Percentiles rank a stretch among this genome's conserved stretches.
phyloP scores from a whole-genome alignment of 2,888 invertebrate species.

The Mechanitis messenoides region DNA sequence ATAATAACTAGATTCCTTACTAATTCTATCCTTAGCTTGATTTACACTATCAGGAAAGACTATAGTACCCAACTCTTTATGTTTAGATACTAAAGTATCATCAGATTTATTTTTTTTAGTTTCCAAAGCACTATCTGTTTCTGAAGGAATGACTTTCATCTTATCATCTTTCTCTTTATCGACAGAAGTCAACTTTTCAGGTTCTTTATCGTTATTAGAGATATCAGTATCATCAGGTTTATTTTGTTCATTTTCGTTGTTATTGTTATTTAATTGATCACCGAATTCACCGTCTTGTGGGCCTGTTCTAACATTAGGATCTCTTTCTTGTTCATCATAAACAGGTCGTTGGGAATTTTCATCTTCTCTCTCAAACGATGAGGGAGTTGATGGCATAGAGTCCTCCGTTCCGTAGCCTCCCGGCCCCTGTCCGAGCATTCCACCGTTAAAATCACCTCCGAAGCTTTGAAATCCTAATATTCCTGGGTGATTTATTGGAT shows the following conservation, averaged over 20 bases:
- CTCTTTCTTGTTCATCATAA: background rate
- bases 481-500: background rate
- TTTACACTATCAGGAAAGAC: slow-evolving; percentile 12
- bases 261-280: background rate
- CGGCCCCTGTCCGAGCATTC: background rate
- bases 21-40: slow-evolving; percentile 8
- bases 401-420: background rate
- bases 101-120: background rate
- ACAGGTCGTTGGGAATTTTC: background rate
- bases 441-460: background rate
- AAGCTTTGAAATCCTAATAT: slow-evolving; percentile 1
- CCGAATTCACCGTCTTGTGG: no score
- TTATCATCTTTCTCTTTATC: background rate
- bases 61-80: slow-evolving; percentile 10
- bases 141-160: background rate
- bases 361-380: background rate
- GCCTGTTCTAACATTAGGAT: no score
- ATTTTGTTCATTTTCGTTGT: background rate
- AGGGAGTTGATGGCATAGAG: background rate
- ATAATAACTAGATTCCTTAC: slow-evolving; percentile 5
- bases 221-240: background rate
- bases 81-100: background rate
- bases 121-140: background rate
- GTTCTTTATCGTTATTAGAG: background rate
- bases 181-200: background rate